Base-by-base conservation (phyloP, 2,113 vertebrate genomes). In the Notothenia coriiceps region DNA sequence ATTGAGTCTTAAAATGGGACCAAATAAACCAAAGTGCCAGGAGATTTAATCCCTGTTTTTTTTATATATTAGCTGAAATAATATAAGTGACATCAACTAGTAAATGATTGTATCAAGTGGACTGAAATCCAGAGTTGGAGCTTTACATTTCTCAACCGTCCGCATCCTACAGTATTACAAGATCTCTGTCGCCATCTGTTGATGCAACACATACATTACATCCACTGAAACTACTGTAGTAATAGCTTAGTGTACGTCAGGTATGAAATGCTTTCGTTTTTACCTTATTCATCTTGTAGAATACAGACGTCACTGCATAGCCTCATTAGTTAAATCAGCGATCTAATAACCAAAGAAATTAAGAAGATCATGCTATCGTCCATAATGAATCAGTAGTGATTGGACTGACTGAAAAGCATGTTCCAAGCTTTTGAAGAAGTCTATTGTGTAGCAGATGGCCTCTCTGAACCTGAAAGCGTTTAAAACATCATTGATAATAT, bases 151-250 rank as follows among this genome's bases (percentile, higher is more conserved):
- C 22, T 17, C 8, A 29, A 2, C 44, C 1, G 10, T 6, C 25
- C 10, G 1, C 13, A 59, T 59, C 49, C 5, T 1, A 0, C 2
- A 14, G 3, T 15, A 51, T 29, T 22, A 70, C 67, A 9, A 40
- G 56, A 65, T 57, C 49, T 78, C 46, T 88, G 77, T 25, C 22
- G 75, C 87, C 92, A 83, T 62, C 92, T 91, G 65, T 18, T 86
- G 92, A 63, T 60, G 3, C 59, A 44, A 70, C 43, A 22, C 0
- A 22, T 0, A 18, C 29, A 85, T 35, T 76, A 61, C 84, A 77
- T 10, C 6, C 13, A 70, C 1, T 46, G 10, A 51, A 33, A 73
- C 18, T 8, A 6, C 29, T 29, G 12, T 6, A 7, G 5, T 2
- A 33, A 8, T 55, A 12, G 0, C 68, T 51, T 10, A 13, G 17